Base-by-base conservation (phyloP, 2,888 invertebrate species). In the Synanthedon formicaeformis region DNA sequence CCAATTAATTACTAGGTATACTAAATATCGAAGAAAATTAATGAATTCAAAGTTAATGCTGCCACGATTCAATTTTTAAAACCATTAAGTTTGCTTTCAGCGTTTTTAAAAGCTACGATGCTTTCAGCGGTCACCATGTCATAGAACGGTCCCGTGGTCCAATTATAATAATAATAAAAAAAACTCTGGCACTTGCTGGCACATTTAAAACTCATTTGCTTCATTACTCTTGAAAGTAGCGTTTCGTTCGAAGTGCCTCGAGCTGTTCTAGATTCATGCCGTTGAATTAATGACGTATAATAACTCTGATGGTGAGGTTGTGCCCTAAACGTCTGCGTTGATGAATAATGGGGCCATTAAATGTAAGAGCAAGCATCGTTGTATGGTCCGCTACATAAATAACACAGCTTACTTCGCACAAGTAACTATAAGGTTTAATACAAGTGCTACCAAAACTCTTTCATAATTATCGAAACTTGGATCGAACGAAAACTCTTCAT, bases 281-380 rank as follows among this genome's bases (percentile, higher is more conserved):
- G 63, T 57, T 64, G 70, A 73, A 77, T 75, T 75, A 74, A 79
- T 79, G 73, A 72, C 69, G 64, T 71, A 66, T 69, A 73, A 75
- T 74, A 77, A 75, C 66, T 71, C 67, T 63, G 63, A 65, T 66
- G 62, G 67, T 56, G 58, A 66, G 63, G 64, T 62, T 58, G 60
- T 58, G 63, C 61, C 58, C 58, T 57, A 56, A 60, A 56, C 62
- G 63, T 63, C 65, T 61, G 61, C 57, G 56, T 58, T 63, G 71
- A 68, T 71, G 68, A 71, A 64, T 69, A 64, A 68, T 63, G 60
- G 60, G 57, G 60, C 58, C 60, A 64, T 66, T 65, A 65, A 58
- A 61, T 56, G 56, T 58, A 58, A 58, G 62, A 57, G 55, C 58
- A 60, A 57, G 58, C 59, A 54, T 58, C 57, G 34, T 23, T 40